Percentiles rank a stretch among this genome's conserved stretches.
These are phyloP conservation scores for Pandemis cinnamomeana DNA, from an alignment of 2,888 invertebrate species.

Conservation along the genomic window DNA sequence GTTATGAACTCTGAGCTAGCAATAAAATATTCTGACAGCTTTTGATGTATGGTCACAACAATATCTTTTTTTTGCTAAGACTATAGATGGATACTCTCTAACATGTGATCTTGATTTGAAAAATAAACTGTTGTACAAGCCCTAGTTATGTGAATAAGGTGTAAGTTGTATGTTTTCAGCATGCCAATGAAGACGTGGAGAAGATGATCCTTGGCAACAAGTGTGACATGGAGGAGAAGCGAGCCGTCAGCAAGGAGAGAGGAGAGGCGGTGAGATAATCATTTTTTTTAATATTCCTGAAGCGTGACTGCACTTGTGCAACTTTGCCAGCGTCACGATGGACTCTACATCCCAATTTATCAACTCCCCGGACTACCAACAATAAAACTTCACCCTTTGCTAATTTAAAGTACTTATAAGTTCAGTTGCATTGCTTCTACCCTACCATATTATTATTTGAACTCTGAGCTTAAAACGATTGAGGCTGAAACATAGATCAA, in stretches of 20 bases:
- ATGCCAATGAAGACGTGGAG: slow-evolving; percentile 99
- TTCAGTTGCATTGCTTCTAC: neutral
- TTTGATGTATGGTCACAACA: no score
- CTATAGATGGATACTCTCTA: no score
- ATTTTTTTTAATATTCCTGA: neutral
- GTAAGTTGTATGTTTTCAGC: slow-evolving; percentile 82
- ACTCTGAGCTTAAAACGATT: no score
- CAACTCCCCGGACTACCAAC: no score
- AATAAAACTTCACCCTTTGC: no score
- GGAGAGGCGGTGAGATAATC: slow-evolving; percentile 92
- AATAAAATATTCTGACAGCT: neutral
- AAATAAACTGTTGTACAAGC: no score
- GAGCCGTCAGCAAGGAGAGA: slow-evolving; percentile 95
- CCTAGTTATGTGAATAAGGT: neutral
- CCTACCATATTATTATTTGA: neutral
- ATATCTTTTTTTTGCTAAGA: no score
- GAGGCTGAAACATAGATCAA: neutral
- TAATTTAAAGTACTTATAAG: neutral
- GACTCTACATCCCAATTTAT: no score
- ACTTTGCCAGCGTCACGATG: no score
- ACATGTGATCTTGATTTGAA: no score
- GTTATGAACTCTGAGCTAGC: neutral
- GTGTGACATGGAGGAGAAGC: slow-evolving; percentile 98
- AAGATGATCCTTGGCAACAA: slow-evolving; percentile 99
- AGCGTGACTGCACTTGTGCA: no score